Evolutionary conservation across 2,888 invertebrate genomes (phyloP).

Genomic region (Ischnura elegans): DNA sequence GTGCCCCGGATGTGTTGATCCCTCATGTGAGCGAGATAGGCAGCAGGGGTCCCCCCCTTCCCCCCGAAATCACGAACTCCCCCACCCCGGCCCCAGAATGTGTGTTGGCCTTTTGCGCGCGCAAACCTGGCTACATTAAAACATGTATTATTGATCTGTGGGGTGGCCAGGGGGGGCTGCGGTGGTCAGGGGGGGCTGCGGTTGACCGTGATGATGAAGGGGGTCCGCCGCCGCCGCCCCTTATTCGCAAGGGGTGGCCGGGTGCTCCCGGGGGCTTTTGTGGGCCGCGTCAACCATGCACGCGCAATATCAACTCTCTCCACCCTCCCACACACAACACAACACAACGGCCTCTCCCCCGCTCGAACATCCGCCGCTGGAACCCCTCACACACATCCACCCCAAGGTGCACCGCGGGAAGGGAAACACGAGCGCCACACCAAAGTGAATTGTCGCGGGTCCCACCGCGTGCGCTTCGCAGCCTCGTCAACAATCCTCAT

Average conservation of each 20-base stretch:
- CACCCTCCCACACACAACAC: not conserved
- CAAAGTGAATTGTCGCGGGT: no score
- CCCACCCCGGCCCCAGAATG: no score
- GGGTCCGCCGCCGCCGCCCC: not conserved
- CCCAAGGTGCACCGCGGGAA: no score
- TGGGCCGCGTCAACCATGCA: conserved; percentile 59
- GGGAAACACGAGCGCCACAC: no score
- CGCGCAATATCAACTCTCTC: conserved; percentile 43
- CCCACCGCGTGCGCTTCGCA: no score
- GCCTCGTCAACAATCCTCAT: no score
- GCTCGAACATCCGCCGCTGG: no score
- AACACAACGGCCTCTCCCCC: not conserved
- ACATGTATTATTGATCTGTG: conserved; percentile 62
- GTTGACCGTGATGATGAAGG: conserved; percentile 55
- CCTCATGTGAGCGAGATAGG: no score
- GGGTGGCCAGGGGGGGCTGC: not conserved
- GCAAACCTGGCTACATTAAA: conserved; percentile 63
- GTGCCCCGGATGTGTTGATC: no score
- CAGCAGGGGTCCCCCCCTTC: not conserved
- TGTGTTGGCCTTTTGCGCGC: conserved; percentile 55
- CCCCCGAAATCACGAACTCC: conserved; percentile 45
- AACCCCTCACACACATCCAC: no score
- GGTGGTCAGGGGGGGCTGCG: not conserved
- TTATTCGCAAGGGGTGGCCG: not conserved
- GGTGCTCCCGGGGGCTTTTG: conserved; percentile 60